Percentiles rank a stretch among this genome's conserved stretches.
These are phyloP conservation scores for Tipula unca DNA, from an alignment of 2,888 invertebrate genomes.

Conservation along the genomic window DNA sequence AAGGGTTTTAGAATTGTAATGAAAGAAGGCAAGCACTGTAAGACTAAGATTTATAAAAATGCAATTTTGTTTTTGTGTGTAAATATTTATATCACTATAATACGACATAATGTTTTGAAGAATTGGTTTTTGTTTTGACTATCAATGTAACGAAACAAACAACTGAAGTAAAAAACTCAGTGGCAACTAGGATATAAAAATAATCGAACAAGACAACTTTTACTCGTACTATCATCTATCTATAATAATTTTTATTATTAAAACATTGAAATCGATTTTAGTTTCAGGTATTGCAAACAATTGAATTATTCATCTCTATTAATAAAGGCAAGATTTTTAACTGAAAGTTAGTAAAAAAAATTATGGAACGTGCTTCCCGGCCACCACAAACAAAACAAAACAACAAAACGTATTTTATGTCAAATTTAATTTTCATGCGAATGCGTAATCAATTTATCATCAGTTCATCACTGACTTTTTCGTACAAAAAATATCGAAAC, in stretches of 20 bases:
- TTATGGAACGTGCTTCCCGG: neutral
- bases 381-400: no score
- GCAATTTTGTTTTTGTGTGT: neutral
- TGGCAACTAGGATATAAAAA: neutral
- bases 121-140: neutral
- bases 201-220: neutral
- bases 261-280: neutral
- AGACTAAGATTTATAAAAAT: neutral
- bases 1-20: neutral
- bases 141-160: neutral
- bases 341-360: neutral
- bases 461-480: neutral
- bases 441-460: neutral
- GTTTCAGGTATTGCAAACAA: neutral
- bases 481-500: neutral
- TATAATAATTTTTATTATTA: neutral
- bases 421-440: neutral
- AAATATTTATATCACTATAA: no score
- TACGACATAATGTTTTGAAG: neutral
- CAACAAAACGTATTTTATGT: neutral
- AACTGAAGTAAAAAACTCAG: neutral
- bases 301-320: neutral
- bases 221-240: neutral
- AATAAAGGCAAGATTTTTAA: neutral
- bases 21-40: neutral